These are phyloP conservation scores for Nothocercus nigrocapillus DNA, from an alignment of 2,113 vertebrate genomes.

Conservation along the genomic window DNA sequence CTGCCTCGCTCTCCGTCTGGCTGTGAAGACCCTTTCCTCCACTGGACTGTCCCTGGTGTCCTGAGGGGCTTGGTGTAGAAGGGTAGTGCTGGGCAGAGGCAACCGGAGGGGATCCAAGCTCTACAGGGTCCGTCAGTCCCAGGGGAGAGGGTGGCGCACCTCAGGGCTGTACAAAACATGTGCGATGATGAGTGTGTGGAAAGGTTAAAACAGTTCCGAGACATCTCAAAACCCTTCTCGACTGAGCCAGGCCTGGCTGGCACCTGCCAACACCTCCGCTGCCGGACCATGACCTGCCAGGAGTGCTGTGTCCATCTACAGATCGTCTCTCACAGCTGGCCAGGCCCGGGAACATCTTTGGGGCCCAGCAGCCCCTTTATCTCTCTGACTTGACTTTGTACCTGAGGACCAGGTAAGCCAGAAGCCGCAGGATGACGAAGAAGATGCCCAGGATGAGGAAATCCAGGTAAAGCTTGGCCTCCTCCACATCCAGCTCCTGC, in stretches of 20 bases:
- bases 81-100: neutral
- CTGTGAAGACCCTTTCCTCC: neutral
- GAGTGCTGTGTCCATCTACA: neutral
- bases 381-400: constrained; percentile 96
- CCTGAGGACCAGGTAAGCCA: constrained; percentile 94
- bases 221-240: constrained; percentile 71
- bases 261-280: neutral
- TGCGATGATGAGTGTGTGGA: constrained; percentile 67
- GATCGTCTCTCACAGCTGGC: neutral
- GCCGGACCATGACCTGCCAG: neutral
- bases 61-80: neutral
- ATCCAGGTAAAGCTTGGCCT: constrained; percentile 95
- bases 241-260: constrained; percentile 56
- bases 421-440: constrained; percentile 90
- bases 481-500: constrained; percentile 91
- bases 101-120: neutral
- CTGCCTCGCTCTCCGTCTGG: neutral
- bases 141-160: neutral
- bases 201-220: constrained; percentile 81
- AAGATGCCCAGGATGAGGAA: constrained; percentile 95
- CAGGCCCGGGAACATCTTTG: neutral
- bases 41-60: fast-evolving
- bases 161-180: constrained; percentile 61
- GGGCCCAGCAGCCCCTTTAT: constrained; percentile 70
- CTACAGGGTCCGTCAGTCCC: neutral